Percentiles rank a stretch among this genome's conserved stretches.
Conservation (phyloP, 2,797 vertebrate species). For the Sebastes minor region DNA sequence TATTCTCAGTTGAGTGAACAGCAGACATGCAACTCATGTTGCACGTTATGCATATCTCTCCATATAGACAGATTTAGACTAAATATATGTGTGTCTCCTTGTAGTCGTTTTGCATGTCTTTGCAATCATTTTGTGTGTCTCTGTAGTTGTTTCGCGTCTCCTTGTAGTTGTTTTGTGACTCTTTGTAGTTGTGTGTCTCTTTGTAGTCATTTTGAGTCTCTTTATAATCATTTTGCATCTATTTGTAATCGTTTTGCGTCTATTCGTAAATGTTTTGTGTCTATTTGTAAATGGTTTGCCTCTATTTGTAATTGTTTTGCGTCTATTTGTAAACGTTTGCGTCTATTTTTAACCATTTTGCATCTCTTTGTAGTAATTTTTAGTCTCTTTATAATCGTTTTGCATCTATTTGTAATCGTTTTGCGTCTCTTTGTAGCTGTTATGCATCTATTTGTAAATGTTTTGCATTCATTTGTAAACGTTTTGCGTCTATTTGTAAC, state of each 20-base stretch:
- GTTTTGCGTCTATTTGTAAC: neutral
- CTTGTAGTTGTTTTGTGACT: neutral
- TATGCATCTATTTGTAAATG: too few species aligned
- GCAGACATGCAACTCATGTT: slow-evolving; percentile 30
- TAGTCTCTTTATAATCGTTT: too few species aligned
- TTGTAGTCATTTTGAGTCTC: rapidly evolving
- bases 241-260: neutral
- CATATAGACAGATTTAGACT: neutral
- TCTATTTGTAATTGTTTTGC: neutral
- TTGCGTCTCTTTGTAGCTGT: too few species aligned
- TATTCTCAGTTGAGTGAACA: slow-evolving; percentile 50
- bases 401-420: too few species aligned
- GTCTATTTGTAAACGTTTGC: neutral
- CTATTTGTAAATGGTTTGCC: neutral
- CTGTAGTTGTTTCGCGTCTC: neutral
- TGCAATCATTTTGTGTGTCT: neutral
- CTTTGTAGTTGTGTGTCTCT: neutral
- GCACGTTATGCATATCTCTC: neutral
- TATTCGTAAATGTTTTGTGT: neutral
- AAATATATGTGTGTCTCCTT: neutral
- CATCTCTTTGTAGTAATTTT: neutral
- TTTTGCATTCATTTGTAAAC: too few species aligned
- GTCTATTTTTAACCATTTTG: neutral
- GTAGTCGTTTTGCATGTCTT: neutral
- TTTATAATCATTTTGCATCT: rapidly evolving